Conservation (phyloP, 2,113 vertebrate genomes). For the Coryphaenoides rupestris region DNA sequence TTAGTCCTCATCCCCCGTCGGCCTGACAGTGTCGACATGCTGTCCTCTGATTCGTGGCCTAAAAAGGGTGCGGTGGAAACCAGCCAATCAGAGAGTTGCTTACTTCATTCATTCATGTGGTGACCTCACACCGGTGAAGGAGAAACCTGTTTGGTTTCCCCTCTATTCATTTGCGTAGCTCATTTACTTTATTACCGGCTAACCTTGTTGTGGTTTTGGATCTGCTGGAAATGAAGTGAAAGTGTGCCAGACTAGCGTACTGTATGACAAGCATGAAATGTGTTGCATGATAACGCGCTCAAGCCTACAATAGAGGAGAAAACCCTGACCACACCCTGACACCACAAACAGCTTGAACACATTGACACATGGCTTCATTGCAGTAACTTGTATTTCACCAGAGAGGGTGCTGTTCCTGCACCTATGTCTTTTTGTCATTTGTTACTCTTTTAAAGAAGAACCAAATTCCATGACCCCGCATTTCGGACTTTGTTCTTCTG, state of each 20-base stretch:
- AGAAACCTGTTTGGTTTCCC: too few relatives aligned
- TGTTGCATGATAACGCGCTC: constrained; percentile 42
- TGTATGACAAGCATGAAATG: constrained; percentile 60
- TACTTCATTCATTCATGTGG: neutral
- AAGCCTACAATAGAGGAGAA: constrained; percentile 16
- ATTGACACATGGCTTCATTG: neutral
- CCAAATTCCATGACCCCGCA: too few relatives aligned
- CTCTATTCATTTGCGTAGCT: neutral
- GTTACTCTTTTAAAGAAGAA: too few relatives aligned
- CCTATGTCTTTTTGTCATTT: too few relatives aligned
- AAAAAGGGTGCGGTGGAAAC: constrained; percentile 70
- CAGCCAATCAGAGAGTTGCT: constrained; percentile 65
- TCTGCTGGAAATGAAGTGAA: neutral
- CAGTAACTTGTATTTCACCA: too few relatives aligned
- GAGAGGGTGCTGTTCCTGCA: too few relatives aligned
- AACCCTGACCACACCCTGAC: constrained; percentile 5
- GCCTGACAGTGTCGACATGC: constrained; percentile 93
- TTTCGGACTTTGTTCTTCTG: too few relatives aligned
- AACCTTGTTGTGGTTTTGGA: constrained; percentile 2
- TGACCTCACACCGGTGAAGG: too few relatives aligned
- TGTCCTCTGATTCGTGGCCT: constrained; percentile 97
- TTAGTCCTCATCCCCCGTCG: constrained; percentile 97
- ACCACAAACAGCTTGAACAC: constrained; percentile 1
- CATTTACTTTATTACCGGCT: neutral
- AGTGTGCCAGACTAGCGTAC: too few relatives aligned